Conservation (phyloP, 1,140 invertebrate genomes). For the Chrysopa pallens region DNA sequence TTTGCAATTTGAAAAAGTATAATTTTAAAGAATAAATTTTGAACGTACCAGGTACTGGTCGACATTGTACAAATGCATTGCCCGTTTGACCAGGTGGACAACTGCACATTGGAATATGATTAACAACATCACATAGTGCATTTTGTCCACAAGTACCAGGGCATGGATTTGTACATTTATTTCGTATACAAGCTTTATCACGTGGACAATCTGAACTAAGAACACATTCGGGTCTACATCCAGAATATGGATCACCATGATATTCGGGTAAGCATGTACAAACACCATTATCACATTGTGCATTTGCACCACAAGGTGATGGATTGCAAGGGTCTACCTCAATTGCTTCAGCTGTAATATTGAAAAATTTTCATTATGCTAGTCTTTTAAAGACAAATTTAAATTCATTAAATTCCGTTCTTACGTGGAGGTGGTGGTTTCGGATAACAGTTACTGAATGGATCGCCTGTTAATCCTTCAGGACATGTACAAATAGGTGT, state of each 20-base stretch:
- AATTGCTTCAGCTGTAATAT: slow-evolving; percentile 22
- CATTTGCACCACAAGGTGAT: slow-evolving; percentile 51
- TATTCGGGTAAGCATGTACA: slow-evolving; percentile 28
- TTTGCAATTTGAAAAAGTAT: slow-evolving; percentile 31
- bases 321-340: slow-evolving; percentile 40
- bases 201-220: slow-evolving; percentile 44
- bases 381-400: not conserved
- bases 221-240: slow-evolving; percentile 50
- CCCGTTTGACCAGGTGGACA: slow-evolving; percentile 37
- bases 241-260: slow-evolving; percentile 27
- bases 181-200: slow-evolving; percentile 44
- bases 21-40: slow-evolving; percentile 8
- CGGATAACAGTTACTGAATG: slow-evolving; percentile 42
- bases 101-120: slow-evolving; percentile 46
- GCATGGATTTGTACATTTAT: slow-evolving; percentile 57
- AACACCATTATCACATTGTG: slow-evolving; percentile 34
- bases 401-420: not conserved
- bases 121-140: slow-evolving; percentile 42
- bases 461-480: slow-evolving; percentile 40
- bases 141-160: slow-evolving; percentile 44
- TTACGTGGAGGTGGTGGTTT: slow-evolving; percentile 25
- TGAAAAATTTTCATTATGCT: not conserved
- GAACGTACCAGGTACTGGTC: slow-evolving; percentile 11
- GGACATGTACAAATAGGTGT: slow-evolving; percentile 52
- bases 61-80: slow-evolving; percentile 37